Evolutionary conservation across 2,888 invertebrate genomes (phyloP), one percentile per base, ranked within the genome.

Genomic region (Orthosia incerta): DNA sequence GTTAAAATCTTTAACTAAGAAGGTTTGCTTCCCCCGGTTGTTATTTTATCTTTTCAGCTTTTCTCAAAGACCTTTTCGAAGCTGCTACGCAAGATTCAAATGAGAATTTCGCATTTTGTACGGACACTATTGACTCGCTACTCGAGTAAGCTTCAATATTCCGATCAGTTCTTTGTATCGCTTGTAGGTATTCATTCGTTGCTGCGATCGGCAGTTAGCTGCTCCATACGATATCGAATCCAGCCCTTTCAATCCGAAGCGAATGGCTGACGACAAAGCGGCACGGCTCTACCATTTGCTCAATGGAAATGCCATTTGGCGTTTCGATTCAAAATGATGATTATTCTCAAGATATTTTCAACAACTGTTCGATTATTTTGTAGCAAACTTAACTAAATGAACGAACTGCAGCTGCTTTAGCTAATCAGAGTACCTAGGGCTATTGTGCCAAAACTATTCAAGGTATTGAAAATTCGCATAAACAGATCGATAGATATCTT

Each of bases 221-320:
- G 91, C 88, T 90, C 86, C 88, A 87, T 89, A 87, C 91, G 92
- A 93, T 93, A 93, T 91, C 89, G 91, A 89, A 92, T 91, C 89
- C 89, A 91, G 88, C 87, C 90, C 90, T 94, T 94, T 93, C 92
- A 93, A 91, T 92, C 87, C 87, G 87, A 76, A 84, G 80, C 87
- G 89, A 90, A 89, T 88, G 76, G 88, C 84, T 86, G 89, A 87
- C 90, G 90, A 94, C 93, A 94, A 94, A 91, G 92, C 90, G 90
- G 88, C 89, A 90, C 93, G 91, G 89, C 87, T 90, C 87, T 84
- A 85, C 89, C 90, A 91, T 91, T 90, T 90, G 86, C 89, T 91
- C 90, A 91, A 92, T 93, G 88, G 91, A 91, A 93, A 92, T 89
- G 90, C 91, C 91, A 93, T 93, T 93, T 92, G 89, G 89, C 89